These are phyloP conservation scores for Pseudomyrmex sp. DNA, from an alignment of 1,140 invertebrate species.

Conservation along the genomic window DNA sequence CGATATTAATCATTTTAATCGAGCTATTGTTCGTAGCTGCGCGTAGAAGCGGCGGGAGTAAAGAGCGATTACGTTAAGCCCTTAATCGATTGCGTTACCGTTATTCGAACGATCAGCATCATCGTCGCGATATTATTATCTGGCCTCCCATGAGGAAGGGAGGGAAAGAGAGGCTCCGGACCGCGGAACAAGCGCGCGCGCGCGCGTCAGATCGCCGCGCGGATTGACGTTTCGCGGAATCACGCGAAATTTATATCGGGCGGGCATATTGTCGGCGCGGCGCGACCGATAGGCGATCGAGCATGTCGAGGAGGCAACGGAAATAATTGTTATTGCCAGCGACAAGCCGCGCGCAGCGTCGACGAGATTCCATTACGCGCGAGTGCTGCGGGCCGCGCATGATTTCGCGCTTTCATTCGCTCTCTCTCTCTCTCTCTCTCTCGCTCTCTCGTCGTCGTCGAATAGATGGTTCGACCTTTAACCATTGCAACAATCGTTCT, in stretches of 20 bases:
- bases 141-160: not conserved
- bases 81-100: constrained; percentile 61
- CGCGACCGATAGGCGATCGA: constrained; percentile 31
- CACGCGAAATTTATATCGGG: constrained; percentile 66
- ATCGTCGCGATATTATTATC: constrained; percentile 63
- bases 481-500: constrained; percentile 35
- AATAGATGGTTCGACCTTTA: constrained; percentile 4
- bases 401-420: constrained; percentile 28
- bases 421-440: too few species aligned
- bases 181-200: not conserved
- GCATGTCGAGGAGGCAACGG: constrained; percentile 54
- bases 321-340: constrained; percentile 77
- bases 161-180: too few species aligned
- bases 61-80: constrained; percentile 59
- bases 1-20: constrained; percentile 63
- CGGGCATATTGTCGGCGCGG: constrained; percentile 19
- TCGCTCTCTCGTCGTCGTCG: not conserved
- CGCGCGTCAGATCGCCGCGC: not conserved
- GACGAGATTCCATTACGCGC: constrained; percentile 75
- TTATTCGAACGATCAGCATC: constrained; percentile 52
- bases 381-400: not conserved
- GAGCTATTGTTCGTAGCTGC: constrained; percentile 56
- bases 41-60: constrained; percentile 45
- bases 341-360: constrained; percentile 71
- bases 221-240: constrained; percentile 66